phyloP scores from a whole-genome alignment of 2,797 vertebrate genomes.

The Pristis pectinata region DNA sequence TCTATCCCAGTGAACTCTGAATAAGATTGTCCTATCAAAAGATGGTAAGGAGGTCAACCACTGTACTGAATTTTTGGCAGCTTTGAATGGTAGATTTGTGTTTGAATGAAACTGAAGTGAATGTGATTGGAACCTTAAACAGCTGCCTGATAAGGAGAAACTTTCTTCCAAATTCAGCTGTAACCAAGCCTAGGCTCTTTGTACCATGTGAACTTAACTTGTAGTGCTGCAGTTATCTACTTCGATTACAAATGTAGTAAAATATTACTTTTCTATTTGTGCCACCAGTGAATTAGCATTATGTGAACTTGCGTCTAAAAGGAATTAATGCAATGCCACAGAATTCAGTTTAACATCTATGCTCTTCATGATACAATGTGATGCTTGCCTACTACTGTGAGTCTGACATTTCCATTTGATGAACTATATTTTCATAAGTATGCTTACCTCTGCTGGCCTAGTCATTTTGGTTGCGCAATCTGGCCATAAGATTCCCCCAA shows the following conservation, averaged over 20 bases:
- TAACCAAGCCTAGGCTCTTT: not conserved
- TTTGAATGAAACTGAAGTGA: not conserved
- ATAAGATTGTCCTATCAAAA: not conserved
- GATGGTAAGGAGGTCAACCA: not conserved
- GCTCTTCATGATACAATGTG: conserved; percentile 9
- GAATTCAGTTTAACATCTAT: not conserved
- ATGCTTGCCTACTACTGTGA: conserved; percentile 31
- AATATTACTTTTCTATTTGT: conserved; percentile 5
- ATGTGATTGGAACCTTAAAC: not conserved
- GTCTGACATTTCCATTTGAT: conserved; percentile 21
- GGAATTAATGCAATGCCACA: not conserved
- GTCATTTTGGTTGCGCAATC: conserved; percentile 9
- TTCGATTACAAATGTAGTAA: conserved; percentile 24
- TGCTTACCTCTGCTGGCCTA: conserved; percentile 21
- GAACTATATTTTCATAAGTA: conserved; percentile 13
- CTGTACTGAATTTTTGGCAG: not conserved
- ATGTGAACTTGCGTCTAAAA: not conserved
- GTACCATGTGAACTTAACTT: conserved; percentile 22
- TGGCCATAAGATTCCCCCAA: not conserved
- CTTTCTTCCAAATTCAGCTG: not conserved
- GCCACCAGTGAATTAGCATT: conserved; percentile 26
- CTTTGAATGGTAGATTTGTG: not conserved
- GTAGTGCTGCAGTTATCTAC: conserved; percentile 1
- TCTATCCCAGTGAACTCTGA: not conserved
- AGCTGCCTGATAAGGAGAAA: not conserved